phyloP scores from a whole-genome alignment of 2,113 vertebrate genomes.

The Brachirus orientalis region DNA sequence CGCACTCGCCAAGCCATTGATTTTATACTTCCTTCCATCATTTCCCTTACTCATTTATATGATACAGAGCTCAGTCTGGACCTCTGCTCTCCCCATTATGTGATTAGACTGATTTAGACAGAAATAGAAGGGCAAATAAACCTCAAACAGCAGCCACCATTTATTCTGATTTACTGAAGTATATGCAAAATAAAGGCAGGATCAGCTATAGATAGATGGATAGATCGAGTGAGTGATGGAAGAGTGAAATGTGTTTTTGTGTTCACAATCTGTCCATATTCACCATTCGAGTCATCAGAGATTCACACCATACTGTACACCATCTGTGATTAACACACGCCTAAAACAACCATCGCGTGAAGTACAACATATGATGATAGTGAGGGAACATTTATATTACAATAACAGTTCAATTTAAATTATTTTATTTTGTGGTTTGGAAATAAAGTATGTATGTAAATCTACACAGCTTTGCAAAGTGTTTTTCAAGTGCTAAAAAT shows the following conservation, averaged over 20 bases:
- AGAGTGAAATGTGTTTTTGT: constrained; percentile 45
- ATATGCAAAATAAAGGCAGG: too few relatives aligned
- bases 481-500: not conserved
- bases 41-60: constrained; percentile 28
- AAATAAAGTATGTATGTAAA: too few relatives aligned
- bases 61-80: constrained; percentile 13
- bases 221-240: not conserved
- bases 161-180: constrained; percentile 29
- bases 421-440: too few relatives aligned
- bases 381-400: not conserved
- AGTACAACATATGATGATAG: not conserved
- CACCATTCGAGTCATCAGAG: constrained; percentile 42
- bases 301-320: constrained; percentile 52
- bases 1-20: constrained; percentile 17
- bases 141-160: constrained; percentile 24
- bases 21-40: constrained; percentile 21
- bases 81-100: constrained; percentile 40
- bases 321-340: constrained; percentile 42
- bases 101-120: constrained; percentile 39
- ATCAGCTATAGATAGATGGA: not conserved
- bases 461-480: too few relatives aligned
- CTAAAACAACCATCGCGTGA: not conserved
- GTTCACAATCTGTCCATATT: constrained; percentile 54
- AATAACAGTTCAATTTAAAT: not conserved
- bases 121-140: constrained; percentile 40